These are phyloP conservation scores for Chrysotoxum bicinctum DNA, from an alignment of 2,888 invertebrate genomes.

Conservation along the genomic window DNA sequence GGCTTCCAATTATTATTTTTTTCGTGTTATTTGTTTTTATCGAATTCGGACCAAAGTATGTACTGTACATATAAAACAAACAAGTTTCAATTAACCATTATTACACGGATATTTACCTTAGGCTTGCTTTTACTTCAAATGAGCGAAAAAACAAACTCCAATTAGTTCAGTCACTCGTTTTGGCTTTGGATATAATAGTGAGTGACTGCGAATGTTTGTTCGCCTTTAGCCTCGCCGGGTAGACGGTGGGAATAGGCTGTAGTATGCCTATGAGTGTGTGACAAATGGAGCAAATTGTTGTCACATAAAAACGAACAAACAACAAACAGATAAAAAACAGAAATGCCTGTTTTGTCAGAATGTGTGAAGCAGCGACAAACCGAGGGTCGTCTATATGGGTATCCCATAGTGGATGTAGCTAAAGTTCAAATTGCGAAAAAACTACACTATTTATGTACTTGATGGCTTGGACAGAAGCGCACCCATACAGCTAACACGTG, in stretches of 20 bases:
- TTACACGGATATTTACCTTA: constrained; percentile 35
- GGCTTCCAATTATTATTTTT: constrained; percentile 17
- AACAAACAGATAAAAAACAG: constrained; percentile 5
- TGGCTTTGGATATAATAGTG: constrained; percentile 8
- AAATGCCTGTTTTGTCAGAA: neutral
- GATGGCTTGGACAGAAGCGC: constrained; percentile 22
- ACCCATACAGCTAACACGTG: constrained; percentile 41
- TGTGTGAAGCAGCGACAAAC: neutral
- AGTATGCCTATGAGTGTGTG: constrained; percentile 23
- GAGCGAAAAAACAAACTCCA: constrained; percentile 47
- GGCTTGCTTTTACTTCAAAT: constrained; percentile 33
- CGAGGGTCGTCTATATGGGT: neutral
- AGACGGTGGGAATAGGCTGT: neutral
- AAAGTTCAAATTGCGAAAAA: constrained; percentile 33
- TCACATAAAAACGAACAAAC: constrained; percentile 37
- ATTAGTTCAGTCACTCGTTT: constrained; percentile 51
- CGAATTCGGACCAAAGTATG: constrained; percentile 11
- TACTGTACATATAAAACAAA: constrained; percentile 6
- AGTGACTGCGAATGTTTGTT: constrained; percentile 34
- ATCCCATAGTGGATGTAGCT: neutral
- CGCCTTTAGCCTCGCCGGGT: neutral
- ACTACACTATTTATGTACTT: constrained; percentile 9
- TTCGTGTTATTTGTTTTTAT: constrained; percentile 3
- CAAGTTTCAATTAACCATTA: constrained; percentile 54
- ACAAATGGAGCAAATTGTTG: constrained; percentile 53